These are phyloP conservation scores for Rotaria socialis DNA, from an alignment of 2,888 invertebrate genomes.

Conservation along the genomic window DNA sequence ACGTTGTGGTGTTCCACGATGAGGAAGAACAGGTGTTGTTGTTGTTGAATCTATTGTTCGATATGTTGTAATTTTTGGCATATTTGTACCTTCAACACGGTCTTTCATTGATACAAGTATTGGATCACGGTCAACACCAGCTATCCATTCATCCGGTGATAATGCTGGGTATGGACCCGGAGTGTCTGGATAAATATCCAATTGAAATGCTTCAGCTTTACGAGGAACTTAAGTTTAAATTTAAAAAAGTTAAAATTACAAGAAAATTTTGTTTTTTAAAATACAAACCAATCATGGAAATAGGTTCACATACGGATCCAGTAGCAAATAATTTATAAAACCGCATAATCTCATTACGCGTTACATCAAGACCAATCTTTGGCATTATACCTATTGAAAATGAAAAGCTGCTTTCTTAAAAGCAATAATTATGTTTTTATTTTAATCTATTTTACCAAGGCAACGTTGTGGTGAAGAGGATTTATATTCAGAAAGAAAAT, in stretches of 20 bases:
- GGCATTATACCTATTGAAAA: constrained; percentile 66
- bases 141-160: constrained; percentile 77
- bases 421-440: not conserved
- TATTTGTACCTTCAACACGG: constrained; percentile 41
- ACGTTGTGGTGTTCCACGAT: not conserved
- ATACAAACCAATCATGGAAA: constrained; percentile 72
- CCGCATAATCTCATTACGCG: constrained; percentile 78
- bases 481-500: constrained; percentile 82
- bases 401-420: not conserved
- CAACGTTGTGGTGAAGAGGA: constrained; percentile 85
- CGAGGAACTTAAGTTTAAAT: constrained; percentile 68
- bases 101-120: constrained; percentile 47
- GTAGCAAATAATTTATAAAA: constrained; percentile 82
- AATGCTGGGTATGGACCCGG: constrained; percentile 76
- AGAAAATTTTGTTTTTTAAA: too few relatives aligned
- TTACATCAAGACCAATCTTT: constrained; percentile 78
- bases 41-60: not conserved
- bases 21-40: not conserved
- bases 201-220: constrained; percentile 74
- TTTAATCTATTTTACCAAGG: constrained; percentile 66
- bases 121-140: constrained; percentile 41
- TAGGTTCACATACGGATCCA: constrained; percentile 78
- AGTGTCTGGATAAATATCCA: constrained; percentile 89
- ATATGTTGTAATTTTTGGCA: constrained; percentile 47
- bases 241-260: too few relatives aligned